phyloP scores from a whole-genome alignment of 2,113 vertebrate genomes.

The Cynopterus brachyotis region DNA sequence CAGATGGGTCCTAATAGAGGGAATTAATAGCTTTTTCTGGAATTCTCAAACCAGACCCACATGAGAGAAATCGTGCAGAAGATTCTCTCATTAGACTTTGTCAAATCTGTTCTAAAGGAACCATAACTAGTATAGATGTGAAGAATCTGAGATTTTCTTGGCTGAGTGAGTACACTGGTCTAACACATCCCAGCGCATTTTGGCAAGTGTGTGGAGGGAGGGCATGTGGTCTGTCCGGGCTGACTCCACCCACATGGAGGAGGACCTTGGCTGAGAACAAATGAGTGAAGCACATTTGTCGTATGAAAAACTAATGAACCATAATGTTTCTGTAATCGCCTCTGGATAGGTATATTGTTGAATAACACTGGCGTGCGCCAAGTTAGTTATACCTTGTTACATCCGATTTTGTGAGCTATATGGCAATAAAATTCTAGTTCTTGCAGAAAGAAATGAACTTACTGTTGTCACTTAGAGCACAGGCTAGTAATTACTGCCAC shows the following conservation, averaged over 20 bases:
- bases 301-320: neutral
- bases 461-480: neutral
- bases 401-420: neutral
- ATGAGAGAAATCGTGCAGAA: neutral
- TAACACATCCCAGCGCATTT: neutral
- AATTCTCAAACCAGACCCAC: neutral
- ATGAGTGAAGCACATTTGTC: neutral
- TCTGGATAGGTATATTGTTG: slow-evolving; percentile 22
- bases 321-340: neutral
- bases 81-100: neutral
- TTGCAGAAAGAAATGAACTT: neutral
- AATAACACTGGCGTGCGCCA: neutral
- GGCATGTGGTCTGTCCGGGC: neutral
- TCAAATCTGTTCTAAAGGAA: neutral
- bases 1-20: neutral
- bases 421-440: neutral
- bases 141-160: slow-evolving; percentile 29
- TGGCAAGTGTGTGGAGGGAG: neutral
- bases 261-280: neutral
- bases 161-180: neutral
- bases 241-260: neutral
- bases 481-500: neutral
- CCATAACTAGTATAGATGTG: neutral
- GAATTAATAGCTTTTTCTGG: neutral
- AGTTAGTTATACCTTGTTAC: neutral